These are phyloP conservation scores for Trichoplusia ni DNA, from an alignment of 1,140 invertebrate genomes.

Conservation along the genomic window DNA sequence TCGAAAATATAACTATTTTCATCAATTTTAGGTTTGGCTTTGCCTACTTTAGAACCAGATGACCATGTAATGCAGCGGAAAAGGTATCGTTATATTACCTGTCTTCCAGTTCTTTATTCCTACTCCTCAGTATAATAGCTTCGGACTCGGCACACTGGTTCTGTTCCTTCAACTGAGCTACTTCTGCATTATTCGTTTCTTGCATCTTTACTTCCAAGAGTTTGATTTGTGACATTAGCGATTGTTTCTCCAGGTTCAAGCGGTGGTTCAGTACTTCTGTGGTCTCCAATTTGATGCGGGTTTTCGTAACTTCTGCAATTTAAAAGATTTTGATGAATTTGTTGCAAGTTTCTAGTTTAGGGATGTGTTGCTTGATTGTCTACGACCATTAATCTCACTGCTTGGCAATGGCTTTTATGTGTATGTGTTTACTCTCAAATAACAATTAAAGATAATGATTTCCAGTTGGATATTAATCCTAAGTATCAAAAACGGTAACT, in stretches of 20 bases:
- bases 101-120: conserved; percentile 59
- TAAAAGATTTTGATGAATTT: background rate
- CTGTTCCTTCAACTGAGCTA: conserved; percentile 47
- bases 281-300: conserved; percentile 47
- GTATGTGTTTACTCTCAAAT: too few species aligned
- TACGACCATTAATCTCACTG: too few species aligned
- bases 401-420: too few species aligned
- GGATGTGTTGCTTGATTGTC: background rate
- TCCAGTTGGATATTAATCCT: too few species aligned
- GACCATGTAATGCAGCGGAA: too few species aligned
- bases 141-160: conserved; percentile 50
- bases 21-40: too few species aligned
- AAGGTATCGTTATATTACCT: conserved; percentile 52
- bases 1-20: too few species aligned
- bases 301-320: conserved; percentile 49
- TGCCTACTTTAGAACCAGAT: too few species aligned
- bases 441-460: too few species aligned
- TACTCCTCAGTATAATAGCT: conserved; percentile 43
- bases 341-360: background rate
- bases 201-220: conserved; percentile 49
- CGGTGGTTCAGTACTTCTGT: conserved; percentile 46
- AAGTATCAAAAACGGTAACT: too few species aligned
- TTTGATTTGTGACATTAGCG: conserved; percentile 46
- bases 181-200: conserved; percentile 46
- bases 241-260: conserved; percentile 50